Percentiles rank a stretch among this genome's conserved stretches.
Conservation (phyloP, 2,113 vertebrate genomes). For the zebrafish (Danio rerio) region DNA sequence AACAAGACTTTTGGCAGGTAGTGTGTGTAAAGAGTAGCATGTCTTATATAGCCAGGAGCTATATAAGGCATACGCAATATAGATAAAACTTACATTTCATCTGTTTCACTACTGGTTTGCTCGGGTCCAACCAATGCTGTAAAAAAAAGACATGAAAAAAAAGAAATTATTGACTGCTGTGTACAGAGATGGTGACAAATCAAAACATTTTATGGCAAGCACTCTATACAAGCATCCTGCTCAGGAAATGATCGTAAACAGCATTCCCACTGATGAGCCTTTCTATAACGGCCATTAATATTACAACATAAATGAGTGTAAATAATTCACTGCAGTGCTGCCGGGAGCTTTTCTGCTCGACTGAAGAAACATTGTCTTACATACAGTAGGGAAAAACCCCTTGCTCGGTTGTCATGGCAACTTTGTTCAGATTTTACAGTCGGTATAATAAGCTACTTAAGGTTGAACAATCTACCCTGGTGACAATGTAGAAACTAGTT, state of each 20-base stretch:
- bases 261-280: not conserved
- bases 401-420: constrained; percentile 50
- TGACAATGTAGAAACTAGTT: too few species aligned
- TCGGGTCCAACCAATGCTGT: constrained; percentile 98
- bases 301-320: constrained; percentile 43
- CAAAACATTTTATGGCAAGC: not conserved
- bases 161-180: constrained; percentile 7
- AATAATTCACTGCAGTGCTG: constrained; percentile 54
- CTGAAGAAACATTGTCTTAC: constrained; percentile 17
- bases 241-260: constrained; percentile 13
- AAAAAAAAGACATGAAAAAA: constrained; percentile 63
- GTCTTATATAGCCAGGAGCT: too few species aligned
- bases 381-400: constrained; percentile 20
- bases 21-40: too few species aligned
- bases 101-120: constrained; percentile 92
- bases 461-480: not conserved
- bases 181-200: not conserved
- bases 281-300: constrained; percentile 37
- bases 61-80: too few species aligned
- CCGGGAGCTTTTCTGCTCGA: constrained; percentile 46
- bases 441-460: not conserved
- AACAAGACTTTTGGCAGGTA: too few species aligned
- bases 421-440: constrained; percentile 9
- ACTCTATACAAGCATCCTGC: constrained; percentile 5
- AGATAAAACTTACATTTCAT: constrained; percentile 94